Evolutionary conservation across 1,140 invertebrate species (phyloP), one percentile per base, ranked within the genome.

Genomic region (Asbolus verrucosus): DNA sequence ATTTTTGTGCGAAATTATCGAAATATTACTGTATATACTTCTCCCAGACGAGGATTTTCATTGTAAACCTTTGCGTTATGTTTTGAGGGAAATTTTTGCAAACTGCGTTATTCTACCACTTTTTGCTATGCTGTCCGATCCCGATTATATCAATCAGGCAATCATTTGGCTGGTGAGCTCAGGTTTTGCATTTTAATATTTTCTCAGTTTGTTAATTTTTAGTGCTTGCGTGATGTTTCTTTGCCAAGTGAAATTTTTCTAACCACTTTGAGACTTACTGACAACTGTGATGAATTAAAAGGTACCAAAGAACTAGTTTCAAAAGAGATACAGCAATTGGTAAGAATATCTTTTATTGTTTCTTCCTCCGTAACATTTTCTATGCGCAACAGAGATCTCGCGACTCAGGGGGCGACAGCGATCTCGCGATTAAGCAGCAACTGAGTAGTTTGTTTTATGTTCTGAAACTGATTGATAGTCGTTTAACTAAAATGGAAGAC

Each of bases 61-160:
- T 69, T 96, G 93, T 81, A 87, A 92, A 76, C 87, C 93, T 19
- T 85, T 94, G 38, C 86, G 92, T 73, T 87, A 89, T 76, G 85
- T 96, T 59, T 82, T 94, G 27, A 86, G 94, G 78, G 94, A 96
- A 81, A 86, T 98, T 38, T 85, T 96, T 75, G 88, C 92, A 14
- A 90, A 92, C 76, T 86, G 88, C 72, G 87, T 97, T 38, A 88
- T 97, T 66, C 83, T 89, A 71, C 94, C 95, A 2, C 81, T 95
- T 2, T 85, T 98, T 33, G 85, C 92, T 79, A 84, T 94, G 75
- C 82, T 97, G 46, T 94, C 94, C 19, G 94, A 98, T 84, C 95
- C 96, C 65, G 94, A 97, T 86, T 97, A 95, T 81, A 91, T 98
- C 73, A 98, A 98, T 86, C 92, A 95, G 83, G 87, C 89, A 60